Percentiles rank a stretch among this genome's conserved stretches.
These are phyloP conservation scores for Emydoidea blandingii DNA, from an alignment of 2,797 vertebrate genomes.

Conservation along the genomic window DNA sequence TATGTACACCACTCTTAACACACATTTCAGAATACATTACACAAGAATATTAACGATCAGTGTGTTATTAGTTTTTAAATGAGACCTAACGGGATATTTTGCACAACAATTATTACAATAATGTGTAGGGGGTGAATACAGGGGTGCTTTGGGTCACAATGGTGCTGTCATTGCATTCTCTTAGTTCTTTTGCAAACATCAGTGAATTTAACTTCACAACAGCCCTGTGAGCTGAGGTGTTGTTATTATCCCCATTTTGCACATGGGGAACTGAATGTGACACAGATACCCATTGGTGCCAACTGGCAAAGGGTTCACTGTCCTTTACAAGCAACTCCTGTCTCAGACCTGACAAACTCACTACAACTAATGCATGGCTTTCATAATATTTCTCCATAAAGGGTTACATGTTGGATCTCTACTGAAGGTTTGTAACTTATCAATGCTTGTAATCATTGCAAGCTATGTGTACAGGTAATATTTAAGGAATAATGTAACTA, in stretches of 20 bases:
- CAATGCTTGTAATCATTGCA: not conserved
- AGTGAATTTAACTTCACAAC: not conserved
- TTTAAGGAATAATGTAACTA: not conserved
- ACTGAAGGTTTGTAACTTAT: not conserved
- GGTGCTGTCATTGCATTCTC: not conserved
- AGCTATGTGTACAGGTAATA: not conserved
- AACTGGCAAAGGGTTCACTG: too few relatives aligned
- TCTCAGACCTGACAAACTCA: too few relatives aligned
- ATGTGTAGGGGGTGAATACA: too few relatives aligned
- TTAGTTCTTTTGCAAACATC: not conserved
- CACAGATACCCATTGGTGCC: too few relatives aligned
- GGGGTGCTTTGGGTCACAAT: too few relatives aligned
- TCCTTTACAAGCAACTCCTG: too few relatives aligned
- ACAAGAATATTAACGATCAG: not conserved
- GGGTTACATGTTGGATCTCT: not conserved
- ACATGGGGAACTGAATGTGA: not conserved
- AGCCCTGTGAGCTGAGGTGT: not conserved
- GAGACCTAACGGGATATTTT: too few relatives aligned
- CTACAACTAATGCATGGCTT: not conserved
- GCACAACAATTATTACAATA: too few relatives aligned
- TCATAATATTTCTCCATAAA: not conserved
- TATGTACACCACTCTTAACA: not conserved
- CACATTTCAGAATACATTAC: not conserved
- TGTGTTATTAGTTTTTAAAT: not conserved
- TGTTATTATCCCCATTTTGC: not conserved